Conservation (phyloP, 2,113 vertebrate genomes). For the Acrocephalus kingi region DNA sequence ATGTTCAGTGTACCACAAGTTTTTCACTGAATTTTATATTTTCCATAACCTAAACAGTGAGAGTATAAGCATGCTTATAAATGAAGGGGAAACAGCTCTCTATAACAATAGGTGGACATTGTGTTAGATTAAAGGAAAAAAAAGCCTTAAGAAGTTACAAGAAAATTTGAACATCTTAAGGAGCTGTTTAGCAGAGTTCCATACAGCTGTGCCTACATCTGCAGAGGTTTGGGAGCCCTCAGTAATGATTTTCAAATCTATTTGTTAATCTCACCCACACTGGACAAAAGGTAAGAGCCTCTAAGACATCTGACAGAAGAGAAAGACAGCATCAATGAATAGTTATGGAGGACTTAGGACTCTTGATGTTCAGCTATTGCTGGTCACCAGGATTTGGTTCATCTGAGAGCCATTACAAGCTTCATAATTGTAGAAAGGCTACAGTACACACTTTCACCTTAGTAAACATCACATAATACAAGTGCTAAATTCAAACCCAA, state of each 20-base stretch:
- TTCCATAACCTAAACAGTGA: neutral
- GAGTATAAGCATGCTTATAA: neutral
- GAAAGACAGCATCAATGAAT: neutral
- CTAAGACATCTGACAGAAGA: neutral
- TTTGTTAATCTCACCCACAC: neutral
- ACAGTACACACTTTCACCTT: neutral
- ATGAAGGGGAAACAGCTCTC: neutral
- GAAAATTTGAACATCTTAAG: neutral
- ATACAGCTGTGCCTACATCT: neutral
- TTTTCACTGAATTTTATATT: neutral
- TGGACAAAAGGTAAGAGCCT: neutral
- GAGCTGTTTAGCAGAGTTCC: neutral
- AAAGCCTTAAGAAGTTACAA: neutral
- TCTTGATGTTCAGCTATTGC: neutral
- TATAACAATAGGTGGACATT: neutral
- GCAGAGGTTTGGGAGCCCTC: neutral
- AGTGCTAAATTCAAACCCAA: neutral
- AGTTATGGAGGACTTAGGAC: neutral
- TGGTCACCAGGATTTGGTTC: neutral
- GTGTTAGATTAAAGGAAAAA: neutral
- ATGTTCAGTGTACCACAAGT: neutral
- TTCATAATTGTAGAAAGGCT: neutral
- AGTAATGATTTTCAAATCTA: neutral
- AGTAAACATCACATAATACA: neutral
- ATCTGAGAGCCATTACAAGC: neutral